Evolutionary conservation across 2,888 invertebrate species (phyloP), one percentile per base, ranked within the genome.

Genomic region (Clepsis dumicolana): DNA sequence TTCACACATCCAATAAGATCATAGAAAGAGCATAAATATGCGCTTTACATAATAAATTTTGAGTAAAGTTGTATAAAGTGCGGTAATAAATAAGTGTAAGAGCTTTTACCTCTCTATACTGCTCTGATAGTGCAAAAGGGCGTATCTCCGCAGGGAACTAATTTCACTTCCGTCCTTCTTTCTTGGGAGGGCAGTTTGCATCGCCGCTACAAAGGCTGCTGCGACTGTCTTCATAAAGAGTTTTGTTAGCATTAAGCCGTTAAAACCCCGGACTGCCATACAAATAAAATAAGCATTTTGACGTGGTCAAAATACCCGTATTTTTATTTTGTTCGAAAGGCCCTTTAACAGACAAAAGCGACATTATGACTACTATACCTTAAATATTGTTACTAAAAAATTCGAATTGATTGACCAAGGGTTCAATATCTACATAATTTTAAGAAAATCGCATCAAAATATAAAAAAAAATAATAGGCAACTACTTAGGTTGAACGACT

Each of bases 1-100:
- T 48, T 21, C 21, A 21, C 21, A 48, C 21, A 12, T 21, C 12
- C 21, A 48, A 41, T 41, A 41, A 4, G 21, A 21, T 7, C 52
- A 52, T 25, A 52, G 21, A 48, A 18, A 48, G 10, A 4, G n/a
- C 18, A 52, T 24, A 27, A 21, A 56, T 14, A 24, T 24, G 8
- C 24, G 38, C n/a, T n/a, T 35, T 38, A 59, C 4, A 8, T 25
- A 29, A 54, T 54, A 54, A 54, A 29, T 54, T 29, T 29, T 29
- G 29, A 54, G 16, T 54, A 54, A 54, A 54, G 25, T 29, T 54
- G 54, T 29, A 54, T 54, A 54, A 54, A 54, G 29, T 29, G 54
- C n/a, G 8, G 29, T 29, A 54, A 54, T 27, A 29, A 54, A 16
- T 38, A 25, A 57, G 27, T 2, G 21, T 56, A 35, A 57, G 38